A percentile compares a stretch with the other conserved stretches of the same genome.
These are phyloP conservation scores for Paraescarpia echinospica DNA, from an alignment of 1,140 invertebrate genomes.

Conservation along the genomic window DNA sequence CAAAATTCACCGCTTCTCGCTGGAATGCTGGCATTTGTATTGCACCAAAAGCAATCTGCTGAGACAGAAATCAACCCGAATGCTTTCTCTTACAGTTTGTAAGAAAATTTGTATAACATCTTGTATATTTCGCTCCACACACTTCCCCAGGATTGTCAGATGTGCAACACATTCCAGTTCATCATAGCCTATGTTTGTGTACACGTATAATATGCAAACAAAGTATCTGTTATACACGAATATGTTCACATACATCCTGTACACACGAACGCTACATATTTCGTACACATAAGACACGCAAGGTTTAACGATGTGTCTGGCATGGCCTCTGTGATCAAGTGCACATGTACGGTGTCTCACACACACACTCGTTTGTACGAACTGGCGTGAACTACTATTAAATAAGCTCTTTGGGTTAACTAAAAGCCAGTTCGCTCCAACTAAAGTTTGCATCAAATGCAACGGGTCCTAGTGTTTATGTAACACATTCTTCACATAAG, in stretches of 20 bases:
- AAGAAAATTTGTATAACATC: background rate
- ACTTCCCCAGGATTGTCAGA: background rate
- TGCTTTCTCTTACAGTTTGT: background rate
- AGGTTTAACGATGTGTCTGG: background rate
- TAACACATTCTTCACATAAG: background rate
- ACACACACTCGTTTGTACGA: background rate
- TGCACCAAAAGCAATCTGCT: background rate
- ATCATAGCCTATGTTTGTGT: background rate
- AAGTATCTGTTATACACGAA: conserved; percentile 1
- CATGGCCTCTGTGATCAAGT: background rate
- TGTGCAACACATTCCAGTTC: background rate
- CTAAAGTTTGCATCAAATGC: background rate
- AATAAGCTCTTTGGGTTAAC: conserved; percentile 1
- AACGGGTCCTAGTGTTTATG: background rate
- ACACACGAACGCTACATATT: background rate
- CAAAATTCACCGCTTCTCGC: background rate
- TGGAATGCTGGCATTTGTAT: background rate
- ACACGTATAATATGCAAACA: background rate
- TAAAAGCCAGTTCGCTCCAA: background rate
- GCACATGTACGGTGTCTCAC: background rate
- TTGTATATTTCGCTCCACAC: background rate
- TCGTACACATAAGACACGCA: background rate
- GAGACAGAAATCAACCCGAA: background rate
- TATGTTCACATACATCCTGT: background rate
- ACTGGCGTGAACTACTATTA: background rate